Conservation (phyloP, 2,797 vertebrate species). For the Gastrophryne carolinensis region DNA sequence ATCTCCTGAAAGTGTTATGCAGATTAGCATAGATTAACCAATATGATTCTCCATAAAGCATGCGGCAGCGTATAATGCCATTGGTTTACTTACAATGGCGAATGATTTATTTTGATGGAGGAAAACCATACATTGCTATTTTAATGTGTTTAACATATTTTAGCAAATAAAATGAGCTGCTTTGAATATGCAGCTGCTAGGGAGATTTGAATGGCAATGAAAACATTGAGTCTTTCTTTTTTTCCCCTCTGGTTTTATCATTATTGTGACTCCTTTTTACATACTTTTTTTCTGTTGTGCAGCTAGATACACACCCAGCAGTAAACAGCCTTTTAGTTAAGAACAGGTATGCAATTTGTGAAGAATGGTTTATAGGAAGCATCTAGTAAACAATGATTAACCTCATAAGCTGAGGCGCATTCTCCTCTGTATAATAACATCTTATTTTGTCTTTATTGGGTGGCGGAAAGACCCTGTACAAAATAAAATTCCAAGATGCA, state of each 20-base stretch:
- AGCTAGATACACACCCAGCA: slow-evolving; percentile 13
- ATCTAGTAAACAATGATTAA: slow-evolving; percentile 30
- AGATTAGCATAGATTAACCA: slow-evolving; percentile 41
- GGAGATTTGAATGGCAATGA: slow-evolving; percentile 32
- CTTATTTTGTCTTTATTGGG: neutral
- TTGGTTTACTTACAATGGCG: slow-evolving; percentile 31
- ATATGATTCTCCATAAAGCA: slow-evolving; percentile 32
- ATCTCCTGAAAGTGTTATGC: slow-evolving; percentile 22
- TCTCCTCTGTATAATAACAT: neutral
- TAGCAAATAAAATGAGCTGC: slow-evolving; percentile 42
- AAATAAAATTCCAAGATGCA: neutral
- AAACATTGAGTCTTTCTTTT: slow-evolving; percentile 27
- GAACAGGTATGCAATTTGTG: slow-evolving; percentile 22
- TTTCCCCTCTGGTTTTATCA: slow-evolving; percentile 25
- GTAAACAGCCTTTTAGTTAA: slow-evolving; percentile 23
- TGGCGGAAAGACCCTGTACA: neutral
- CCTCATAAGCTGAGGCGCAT: neutral
- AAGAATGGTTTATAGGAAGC: neutral
- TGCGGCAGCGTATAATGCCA: slow-evolving; percentile 15
- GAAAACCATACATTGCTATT: slow-evolving; percentile 27
- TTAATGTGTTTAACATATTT: slow-evolving; percentile 43
- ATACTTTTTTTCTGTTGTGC: slow-evolving; percentile 21
- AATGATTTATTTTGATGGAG: slow-evolving; percentile 39
- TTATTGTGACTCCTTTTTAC: slow-evolving; percentile 25
- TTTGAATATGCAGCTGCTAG: slow-evolving; percentile 42